Conservation (phyloP, 2,113 vertebrate species). For the Heptranchias perlo region DNA sequence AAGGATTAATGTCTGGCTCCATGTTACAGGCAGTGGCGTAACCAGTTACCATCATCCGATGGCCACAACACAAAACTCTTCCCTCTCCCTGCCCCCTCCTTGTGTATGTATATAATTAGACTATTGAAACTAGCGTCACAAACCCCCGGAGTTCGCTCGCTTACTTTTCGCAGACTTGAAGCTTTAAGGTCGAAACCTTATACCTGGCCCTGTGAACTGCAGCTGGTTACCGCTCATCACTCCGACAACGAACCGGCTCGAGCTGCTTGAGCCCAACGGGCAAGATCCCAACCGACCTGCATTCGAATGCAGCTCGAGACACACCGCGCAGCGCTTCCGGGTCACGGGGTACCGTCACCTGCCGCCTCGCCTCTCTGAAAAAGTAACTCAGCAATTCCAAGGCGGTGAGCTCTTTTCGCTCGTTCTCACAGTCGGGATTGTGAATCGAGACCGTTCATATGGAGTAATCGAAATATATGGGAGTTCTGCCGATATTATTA, state of each 20-base stretch:
- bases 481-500: neutral
- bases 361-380: neutral
- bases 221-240: conserved; percentile 17
- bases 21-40: neutral
- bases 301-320: neutral
- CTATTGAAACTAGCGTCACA: neutral
- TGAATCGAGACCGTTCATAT: neutral
- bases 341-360: neutral
- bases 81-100: neutral
- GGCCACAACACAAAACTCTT: neutral
- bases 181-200: conserved; percentile 53
- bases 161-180: conserved; percentile 47
- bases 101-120: neutral
- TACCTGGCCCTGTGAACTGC: conserved; percentile 52
- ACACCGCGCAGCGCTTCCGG: neutral
- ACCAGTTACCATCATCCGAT: neutral
- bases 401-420: no score
- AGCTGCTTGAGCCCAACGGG: neutral
- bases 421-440: neutral
- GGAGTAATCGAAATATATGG: neutral
- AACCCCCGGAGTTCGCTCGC: neutral
- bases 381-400: fast-evolving
- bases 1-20: neutral
- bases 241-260: neutral
- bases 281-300: neutral